Base-by-base conservation (phyloP, 53 echinoderm and acorn worm genomes). In the Actinopyga echinites region DNA sequence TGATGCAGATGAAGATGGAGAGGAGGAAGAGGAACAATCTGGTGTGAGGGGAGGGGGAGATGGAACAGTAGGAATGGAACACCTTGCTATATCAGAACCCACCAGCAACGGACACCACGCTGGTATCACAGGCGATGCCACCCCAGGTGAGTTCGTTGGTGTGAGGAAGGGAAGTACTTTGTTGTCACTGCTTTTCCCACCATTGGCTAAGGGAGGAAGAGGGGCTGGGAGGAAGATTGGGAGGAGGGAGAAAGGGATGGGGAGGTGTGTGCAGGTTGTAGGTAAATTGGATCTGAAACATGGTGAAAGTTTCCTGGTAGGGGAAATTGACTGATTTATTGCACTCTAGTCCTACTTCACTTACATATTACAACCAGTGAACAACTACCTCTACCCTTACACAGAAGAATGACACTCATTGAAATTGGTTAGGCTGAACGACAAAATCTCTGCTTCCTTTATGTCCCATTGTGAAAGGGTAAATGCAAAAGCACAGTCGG, bases 1-100 rank as follows among this genome's bases (percentile, higher is more conserved):
- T 67, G 90, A 90, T 78, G 89, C 89, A 33, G 89, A 89, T 12
- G 93, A 67, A 37, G 75, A 75, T 75, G 38, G 8, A 38, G 75
- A 40, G 24, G 75, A 45, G 29, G 75, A 52, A 52, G 43, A 40
- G 6, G 54, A 88, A 26, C 44, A 44, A 11, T 44, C 11, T 8
- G 88, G 79, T 13, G 71, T 42, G 26, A 88, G 67, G 11, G 75
- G 75, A 49, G 69, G 69, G 26, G 90, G 87, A 33, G 92, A 85
- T n/a, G 74, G 33, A n/a, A 15, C 49, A 30, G 22, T 55, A 22
- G 20, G 21, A 0, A 75, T 75, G 75, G 29, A 44, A 11, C 24
- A 75, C 19, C 42, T 75, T 13, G 25, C 45, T 8, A 75, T 75
- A 49, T n/a, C 75, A 37, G 44, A 75, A 35, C 20, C 35, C 30